Conservation (phyloP, 2,797 vertebrate species). For the Myotis vivesi region DNA sequence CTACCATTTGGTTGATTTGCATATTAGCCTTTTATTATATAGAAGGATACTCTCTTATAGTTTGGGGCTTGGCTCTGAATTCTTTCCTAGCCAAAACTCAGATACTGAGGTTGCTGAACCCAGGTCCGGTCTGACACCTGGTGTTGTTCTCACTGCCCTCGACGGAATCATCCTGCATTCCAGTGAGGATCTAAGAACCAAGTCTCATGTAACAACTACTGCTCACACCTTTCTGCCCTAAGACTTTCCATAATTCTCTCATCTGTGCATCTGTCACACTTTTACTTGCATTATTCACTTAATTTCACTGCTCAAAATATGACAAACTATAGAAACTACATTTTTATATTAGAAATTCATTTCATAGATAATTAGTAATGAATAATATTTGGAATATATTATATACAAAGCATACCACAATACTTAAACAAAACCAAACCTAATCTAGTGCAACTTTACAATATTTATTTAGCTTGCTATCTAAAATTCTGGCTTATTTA, state of each 20-base stretch:
- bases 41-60: neutral
- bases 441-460: neutral
- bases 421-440: neutral
- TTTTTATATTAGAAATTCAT: constrained; percentile 6
- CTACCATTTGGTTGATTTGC: no score
- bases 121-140: neutral
- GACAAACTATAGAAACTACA: neutral
- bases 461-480: constrained; percentile 32
- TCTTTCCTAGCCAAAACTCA: neutral
- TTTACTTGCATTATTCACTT: neutral
- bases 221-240: neutral
- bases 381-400: constrained; percentile 16
- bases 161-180: neutral
- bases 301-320: constrained; percentile 30
- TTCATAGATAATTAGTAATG: neutral
- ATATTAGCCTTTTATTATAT: no score
- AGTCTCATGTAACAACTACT: neutral
- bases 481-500: neutral
- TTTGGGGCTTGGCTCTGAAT: neutral
- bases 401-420: neutral
- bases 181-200: neutral
- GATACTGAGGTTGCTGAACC: neutral
- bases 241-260: neutral
- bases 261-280: neutral
- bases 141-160: neutral